phyloP scores from a whole-genome alignment of 1,140 invertebrate species.

The Drosophila orosa region DNA sequence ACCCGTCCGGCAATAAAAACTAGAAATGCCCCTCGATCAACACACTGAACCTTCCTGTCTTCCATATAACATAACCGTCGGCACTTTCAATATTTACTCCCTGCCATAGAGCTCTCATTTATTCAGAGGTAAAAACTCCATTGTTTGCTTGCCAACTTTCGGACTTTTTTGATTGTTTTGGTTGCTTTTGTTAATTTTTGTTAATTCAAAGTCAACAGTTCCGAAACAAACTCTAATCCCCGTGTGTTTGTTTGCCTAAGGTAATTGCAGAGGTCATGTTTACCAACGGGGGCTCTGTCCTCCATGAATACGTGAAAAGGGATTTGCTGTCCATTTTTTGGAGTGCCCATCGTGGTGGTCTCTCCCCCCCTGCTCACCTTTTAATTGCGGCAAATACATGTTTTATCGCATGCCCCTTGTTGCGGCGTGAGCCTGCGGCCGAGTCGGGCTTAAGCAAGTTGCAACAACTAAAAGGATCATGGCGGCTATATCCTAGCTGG shows the following conservation, averaged over 20 bases:
- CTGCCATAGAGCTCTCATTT: constrained; percentile 8
- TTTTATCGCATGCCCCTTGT: constrained; percentile 50
- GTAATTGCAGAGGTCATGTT: constrained; percentile 66
- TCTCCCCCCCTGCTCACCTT: constrained; percentile 19
- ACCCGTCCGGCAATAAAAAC: constrained; percentile 32
- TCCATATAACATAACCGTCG: neutral
- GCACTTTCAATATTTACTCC: constrained; percentile 28
- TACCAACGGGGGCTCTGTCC: constrained; percentile 43
- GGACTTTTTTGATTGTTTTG: constrained; percentile 18
- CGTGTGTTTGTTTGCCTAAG: constrained; percentile 65
- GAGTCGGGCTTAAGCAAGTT: constrained; percentile 18
- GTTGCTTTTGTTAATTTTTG: constrained; percentile 55
- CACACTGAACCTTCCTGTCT: constrained; percentile 5
- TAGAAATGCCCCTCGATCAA: constrained; percentile 27
- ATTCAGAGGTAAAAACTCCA: constrained; percentile 18
- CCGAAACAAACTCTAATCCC: constrained; percentile 31
- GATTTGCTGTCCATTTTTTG: constrained; percentile 17
- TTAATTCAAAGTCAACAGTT: constrained; percentile 76
- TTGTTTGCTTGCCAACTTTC: constrained; percentile 33
- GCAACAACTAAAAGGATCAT: constrained; percentile 52
- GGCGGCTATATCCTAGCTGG: constrained; percentile 23
- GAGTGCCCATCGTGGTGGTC: neutral
- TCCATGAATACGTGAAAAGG: constrained; percentile 58
- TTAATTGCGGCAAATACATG: constrained; percentile 67
- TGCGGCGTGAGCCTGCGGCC: constrained; percentile 13